phyloP scores from a whole-genome alignment of 2,113 vertebrate genomes.

The Apteryx owenii region DNA sequence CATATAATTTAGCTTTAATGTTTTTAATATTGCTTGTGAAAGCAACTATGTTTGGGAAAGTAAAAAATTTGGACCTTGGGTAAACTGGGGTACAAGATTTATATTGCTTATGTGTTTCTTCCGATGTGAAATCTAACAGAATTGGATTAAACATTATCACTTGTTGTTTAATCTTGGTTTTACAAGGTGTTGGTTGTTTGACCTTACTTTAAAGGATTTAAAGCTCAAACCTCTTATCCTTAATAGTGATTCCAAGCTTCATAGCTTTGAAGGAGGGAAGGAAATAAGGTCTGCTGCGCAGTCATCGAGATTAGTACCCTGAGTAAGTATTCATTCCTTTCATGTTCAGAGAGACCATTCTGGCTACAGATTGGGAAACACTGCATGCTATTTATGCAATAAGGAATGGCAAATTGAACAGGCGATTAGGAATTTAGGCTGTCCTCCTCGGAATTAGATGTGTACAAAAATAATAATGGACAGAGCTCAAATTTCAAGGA shows the following conservation, averaged over 20 bases:
- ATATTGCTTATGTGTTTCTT: background rate
- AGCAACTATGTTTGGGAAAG: background rate
- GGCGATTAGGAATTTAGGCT: background rate
- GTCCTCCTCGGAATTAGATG: background rate
- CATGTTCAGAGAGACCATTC: slow-evolving; percentile 29
- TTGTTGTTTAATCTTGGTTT: slow-evolving; percentile 70
- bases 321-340: background rate
- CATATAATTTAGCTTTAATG: background rate
- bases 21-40: background rate
- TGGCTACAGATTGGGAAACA: slow-evolving; percentile 12
- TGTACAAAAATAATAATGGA: background rate
- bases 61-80: background rate
- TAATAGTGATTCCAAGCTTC: slow-evolving; percentile 14
- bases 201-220: slow-evolving; percentile 64
- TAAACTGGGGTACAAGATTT: background rate
- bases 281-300: background rate
- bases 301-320: background rate
- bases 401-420: slow-evolving; percentile 28
- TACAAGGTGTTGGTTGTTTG: slow-evolving; percentile 54
- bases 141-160: slow-evolving; percentile 65
- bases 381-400: slow-evolving; percentile 22
- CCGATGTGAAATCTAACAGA: slow-evolving; percentile 54
- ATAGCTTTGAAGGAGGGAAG: background rate
- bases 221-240: slow-evolving; percentile 53
- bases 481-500: background rate